Evolutionary conservation across 2,113 vertebrate species (phyloP), one percentile per base, ranked within the genome.

Genomic region (Sylvietta virens): DNA sequence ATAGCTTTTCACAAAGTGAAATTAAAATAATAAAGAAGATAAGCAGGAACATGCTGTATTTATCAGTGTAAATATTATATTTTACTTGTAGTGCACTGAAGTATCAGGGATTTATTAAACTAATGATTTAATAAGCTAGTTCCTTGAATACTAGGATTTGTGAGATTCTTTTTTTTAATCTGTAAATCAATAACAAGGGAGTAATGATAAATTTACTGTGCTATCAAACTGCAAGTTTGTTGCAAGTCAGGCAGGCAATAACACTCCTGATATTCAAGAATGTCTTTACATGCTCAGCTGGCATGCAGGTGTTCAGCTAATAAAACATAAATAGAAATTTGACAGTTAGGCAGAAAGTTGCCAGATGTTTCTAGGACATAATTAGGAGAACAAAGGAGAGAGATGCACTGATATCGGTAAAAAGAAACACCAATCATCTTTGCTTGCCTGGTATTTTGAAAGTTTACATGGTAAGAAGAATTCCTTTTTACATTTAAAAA

Each of bases 241-340:
- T 84, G 67, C 18, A 86, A 77, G 47, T 44, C 64, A 85, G 71
- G 62, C 51, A 73, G 71, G 78, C 62, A 82, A n/a, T 80, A 94
- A 70, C 54, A 78, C 47, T 74, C n/a, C 70, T 89, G 69, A 81
- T 92, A 64, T 42, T 71, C 56, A 95, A 81, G 64, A 94, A 93
- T 66, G 82, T 54, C 88, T 81, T 51, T 31, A 92, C 73, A 70
- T 77, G 71, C 72, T 90, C 95, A 94, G 90, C 71, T 97, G 96
- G 90, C 60, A 93, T 16, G 76, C 88, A 96, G 90, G 94, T 97
- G 94, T 83, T 82, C 4, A 3, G 66, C 47, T 90, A 92, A 94
- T 89, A 95, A 94, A 96, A 93, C n/a, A 92, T 72, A 86, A 96
- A 94, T 66, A 88, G 79, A 92, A 95, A 92, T 86, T 74, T 87